Evolutionary conservation across 2,888 invertebrate genomes (phyloP).

Genomic region (Nemotelus pantherinus): DNA sequence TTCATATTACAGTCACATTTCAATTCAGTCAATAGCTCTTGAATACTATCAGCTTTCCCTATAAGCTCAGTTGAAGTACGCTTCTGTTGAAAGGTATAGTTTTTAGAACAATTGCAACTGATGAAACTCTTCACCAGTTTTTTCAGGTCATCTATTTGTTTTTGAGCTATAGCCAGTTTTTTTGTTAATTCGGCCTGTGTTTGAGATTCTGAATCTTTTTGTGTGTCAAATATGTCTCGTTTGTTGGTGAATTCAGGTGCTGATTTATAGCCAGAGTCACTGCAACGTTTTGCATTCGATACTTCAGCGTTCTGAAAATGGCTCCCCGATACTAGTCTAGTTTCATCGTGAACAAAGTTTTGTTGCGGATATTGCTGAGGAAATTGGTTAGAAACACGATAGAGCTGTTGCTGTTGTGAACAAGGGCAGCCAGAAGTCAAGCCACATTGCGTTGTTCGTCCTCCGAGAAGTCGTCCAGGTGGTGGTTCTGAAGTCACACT

Average conservation of each 20-base stretch:
- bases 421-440: neutral
- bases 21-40: neutral
- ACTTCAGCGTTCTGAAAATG: too few species aligned
- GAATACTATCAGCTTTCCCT: neutral
- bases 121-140: neutral
- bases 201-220: neutral
- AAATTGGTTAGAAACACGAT: neutral
- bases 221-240: too few species aligned
- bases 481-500: neutral
- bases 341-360: too few species aligned
- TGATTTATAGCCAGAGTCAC: neutral
- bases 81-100: neutral
- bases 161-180: conserved; percentile 7
- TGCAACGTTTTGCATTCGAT: too few species aligned
- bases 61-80: neutral
- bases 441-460: neutral
- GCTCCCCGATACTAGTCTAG: too few species aligned
- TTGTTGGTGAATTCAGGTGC: neutral
- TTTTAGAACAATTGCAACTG: neutral
- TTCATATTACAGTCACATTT: neutral
- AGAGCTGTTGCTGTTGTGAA: neutral
- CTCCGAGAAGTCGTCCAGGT: neutral
- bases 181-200: neutral
- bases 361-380: too few species aligned
- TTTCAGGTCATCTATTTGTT: conserved; percentile 4